Evolutionary conservation across 2,888 invertebrate species (phyloP), one percentile per base, ranked within the genome.

Genomic region (Parnassius orleans): DNA sequence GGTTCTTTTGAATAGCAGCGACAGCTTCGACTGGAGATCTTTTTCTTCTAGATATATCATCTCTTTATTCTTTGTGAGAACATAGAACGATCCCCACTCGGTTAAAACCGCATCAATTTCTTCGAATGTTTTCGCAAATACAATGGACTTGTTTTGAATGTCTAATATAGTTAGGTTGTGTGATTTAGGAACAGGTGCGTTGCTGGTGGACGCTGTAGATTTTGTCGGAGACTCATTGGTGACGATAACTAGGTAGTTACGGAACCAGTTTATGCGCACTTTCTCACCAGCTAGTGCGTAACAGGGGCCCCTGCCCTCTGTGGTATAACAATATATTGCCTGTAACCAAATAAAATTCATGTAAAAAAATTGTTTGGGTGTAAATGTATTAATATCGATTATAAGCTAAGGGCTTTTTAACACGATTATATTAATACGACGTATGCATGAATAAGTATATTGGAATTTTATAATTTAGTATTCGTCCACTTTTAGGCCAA

Each of bases 321-420:
- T 94, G 1, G 98, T 98, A 84, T 99, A 99, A 86, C 98, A 98
- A 89, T 98, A 99, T 67, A 99, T 95, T 1, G 98, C 98, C 97
- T 98, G 79, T 80, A 77, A 66, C 57, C 14, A 46, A 61, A n/a
- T 24, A 42, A 15, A 0, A 46, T 58, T 0, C 12, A 47, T 47
- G n/a, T 10, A n/a, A 15, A 15, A 15, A 15, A 15, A 15, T 15
- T 15, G 15, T 15, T 15, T 15, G 1, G 2, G 24, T 24, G 24
- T 24, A 24, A 24, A 24, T 24, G 3, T 24, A 24, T 7, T 24
- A 24, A 7, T 24, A 24, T 24, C 5, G 5, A 24, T 3, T 24
- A 15, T 15, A 15, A 15, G 15, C 15, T 15, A 15, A 15, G 15
- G 19, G 2, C 2, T 19, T 19, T 19, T 19, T 2, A 15, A 19